Percentiles rank a stretch among this genome's conserved stretches.
Conservation (phyloP, 2,888 invertebrate species). For the Isoperla grammatica region DNA sequence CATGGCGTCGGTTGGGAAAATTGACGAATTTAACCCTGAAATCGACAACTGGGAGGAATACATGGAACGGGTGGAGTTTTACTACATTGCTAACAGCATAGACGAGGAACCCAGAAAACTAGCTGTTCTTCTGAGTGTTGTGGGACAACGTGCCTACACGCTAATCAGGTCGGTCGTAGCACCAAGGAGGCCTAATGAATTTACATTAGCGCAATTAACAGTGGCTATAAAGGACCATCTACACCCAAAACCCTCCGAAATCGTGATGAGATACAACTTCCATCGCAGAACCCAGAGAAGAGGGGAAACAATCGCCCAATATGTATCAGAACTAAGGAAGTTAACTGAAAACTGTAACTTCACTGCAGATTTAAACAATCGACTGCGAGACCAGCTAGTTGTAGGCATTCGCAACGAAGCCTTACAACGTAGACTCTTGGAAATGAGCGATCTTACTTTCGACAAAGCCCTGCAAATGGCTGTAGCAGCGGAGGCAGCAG, state of each 20-base stretch:
- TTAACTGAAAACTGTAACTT: slow-evolving; percentile 10
- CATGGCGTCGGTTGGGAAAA: too few relatives aligned
- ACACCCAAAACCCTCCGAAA: slow-evolving; percentile 10
- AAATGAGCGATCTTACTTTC: neutral
- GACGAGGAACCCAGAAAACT: neutral
- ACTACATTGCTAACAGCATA: too few relatives aligned
- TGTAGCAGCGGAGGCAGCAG: slow-evolving; percentile 2
- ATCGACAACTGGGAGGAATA: too few relatives aligned
- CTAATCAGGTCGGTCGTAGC: slow-evolving; percentile 5
- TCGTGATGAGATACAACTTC: neutral
- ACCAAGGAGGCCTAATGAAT: neutral
- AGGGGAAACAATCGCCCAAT: slow-evolving; percentile 11
- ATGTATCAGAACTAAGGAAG: slow-evolving; percentile 3
- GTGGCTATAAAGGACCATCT: neutral
- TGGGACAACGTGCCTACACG: neutral
- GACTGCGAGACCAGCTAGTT: slow-evolving; percentile 6
- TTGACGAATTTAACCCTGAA: too few relatives aligned
- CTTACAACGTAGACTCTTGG: slow-evolving; percentile 1
- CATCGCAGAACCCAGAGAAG: neutral
- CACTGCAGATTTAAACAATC: neutral
- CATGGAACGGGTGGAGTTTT: too few relatives aligned
- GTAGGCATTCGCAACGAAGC: slow-evolving; percentile 2
- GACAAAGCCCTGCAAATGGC: neutral
- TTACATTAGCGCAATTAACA: slow-evolving; percentile 6
- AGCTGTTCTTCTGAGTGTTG: slow-evolving; percentile 2